These are phyloP conservation scores for Cygnus olor DNA, from an alignment of 2,797 vertebrate species.

Conservation along the genomic window DNA sequence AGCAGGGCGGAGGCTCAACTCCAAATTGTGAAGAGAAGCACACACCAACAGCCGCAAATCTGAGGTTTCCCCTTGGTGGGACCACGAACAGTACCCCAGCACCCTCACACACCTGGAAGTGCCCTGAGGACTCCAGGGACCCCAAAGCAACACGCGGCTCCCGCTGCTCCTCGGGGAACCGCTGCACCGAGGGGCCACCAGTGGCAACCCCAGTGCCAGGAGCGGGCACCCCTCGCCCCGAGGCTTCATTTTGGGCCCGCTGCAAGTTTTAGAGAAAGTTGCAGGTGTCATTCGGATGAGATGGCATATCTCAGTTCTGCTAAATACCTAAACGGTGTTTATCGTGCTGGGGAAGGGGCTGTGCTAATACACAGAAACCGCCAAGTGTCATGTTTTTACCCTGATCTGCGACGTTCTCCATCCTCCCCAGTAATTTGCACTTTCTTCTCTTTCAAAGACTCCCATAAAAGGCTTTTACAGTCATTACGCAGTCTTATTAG, in stretches of 20 bases:
- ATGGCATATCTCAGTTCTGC: neutral
- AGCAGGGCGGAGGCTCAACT: neutral
- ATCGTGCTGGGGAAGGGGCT: slow-evolving; percentile 5
- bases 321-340: neutral
- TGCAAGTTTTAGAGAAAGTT: neutral
- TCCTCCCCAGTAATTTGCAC: neutral
- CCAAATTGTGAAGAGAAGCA: neutral
- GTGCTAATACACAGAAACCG: neutral
- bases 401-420: neutral
- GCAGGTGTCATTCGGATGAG: neutral
- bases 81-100: neutral
- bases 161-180: neutral
- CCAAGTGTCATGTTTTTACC: neutral
- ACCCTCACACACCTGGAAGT: neutral
- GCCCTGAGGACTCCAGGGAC: neutral
- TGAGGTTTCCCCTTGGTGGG: neutral
- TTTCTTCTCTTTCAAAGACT: slow-evolving; percentile 24
- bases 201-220: neutral
- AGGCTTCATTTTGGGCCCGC: neutral
- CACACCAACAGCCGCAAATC: accelerated
- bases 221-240: neutral
- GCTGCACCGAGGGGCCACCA: neutral
- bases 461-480: slow-evolving; percentile 25
- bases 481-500: slow-evolving; percentile 25
- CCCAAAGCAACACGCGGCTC: neutral